These are phyloP conservation scores for Mellilla xanthometata DNA, from an alignment of 2,888 invertebrate genomes.

Conservation along the genomic window DNA sequence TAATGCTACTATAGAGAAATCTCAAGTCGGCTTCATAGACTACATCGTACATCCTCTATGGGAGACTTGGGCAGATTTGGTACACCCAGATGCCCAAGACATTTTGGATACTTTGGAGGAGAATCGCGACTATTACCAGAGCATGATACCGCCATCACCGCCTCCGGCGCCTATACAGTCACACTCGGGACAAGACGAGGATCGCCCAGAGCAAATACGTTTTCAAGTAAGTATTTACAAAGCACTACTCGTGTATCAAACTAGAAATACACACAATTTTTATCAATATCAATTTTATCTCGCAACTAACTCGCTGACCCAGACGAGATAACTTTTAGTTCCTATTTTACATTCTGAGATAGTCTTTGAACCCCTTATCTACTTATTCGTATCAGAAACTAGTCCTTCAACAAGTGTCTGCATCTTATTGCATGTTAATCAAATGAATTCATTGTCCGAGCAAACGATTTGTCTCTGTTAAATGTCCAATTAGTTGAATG, in stretches of 20 bases:
- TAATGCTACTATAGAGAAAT: slow-evolving; percentile 98
- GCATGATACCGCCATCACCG: slow-evolving; percentile 97
- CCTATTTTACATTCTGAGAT: slow-evolving; percentile 1
- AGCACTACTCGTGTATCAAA: too few relatives aligned
- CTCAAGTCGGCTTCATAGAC: slow-evolving; percentile 99
- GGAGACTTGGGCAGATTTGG: slow-evolving; percentile 99
- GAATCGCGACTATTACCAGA: slow-evolving; percentile 98
- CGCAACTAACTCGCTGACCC: neutral
- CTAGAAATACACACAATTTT: too few relatives aligned
- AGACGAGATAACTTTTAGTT: neutral
- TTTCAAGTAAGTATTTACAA: slow-evolving; percentile 83
- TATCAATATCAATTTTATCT: neutral
- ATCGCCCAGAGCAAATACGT: slow-evolving; percentile 87
- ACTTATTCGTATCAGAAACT: slow-evolving; percentile 1
- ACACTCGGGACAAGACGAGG: slow-evolving; percentile 81
- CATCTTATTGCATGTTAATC: neutral
- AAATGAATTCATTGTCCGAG: too few relatives aligned
- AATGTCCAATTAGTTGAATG: too few relatives aligned
- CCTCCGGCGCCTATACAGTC: slow-evolving; percentile 80
- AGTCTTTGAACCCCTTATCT: slow-evolving; percentile 3
- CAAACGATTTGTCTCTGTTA: too few relatives aligned
- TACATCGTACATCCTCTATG: slow-evolving; percentile 99
- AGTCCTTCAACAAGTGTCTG: neutral
- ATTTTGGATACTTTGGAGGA: slow-evolving; percentile 99
- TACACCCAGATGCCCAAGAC: slow-evolving; percentile 99